Evolutionary conservation across 2,797 vertebrate species (phyloP), one percentile per base, ranked within the genome.

Genomic region (Catharus ustulatus): DNA sequence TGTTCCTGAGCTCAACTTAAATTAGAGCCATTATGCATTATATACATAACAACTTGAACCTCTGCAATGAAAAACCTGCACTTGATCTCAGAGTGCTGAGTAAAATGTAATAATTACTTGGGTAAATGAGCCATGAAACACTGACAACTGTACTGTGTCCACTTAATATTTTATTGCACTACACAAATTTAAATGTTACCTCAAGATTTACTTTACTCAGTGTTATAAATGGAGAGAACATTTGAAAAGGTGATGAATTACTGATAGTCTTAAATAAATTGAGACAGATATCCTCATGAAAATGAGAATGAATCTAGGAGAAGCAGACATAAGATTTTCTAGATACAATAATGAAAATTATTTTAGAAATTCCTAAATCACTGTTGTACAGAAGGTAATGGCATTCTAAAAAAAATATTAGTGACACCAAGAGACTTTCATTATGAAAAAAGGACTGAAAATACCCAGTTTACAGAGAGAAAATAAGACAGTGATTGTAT

Each of bases 81-180:
- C 57, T 95, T 84, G 59, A 69, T 93, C 89, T 92, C 86, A 84
- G 85, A 95, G 62, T 92, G 77, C 74, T 91, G 80, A 93, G 57
- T 76, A 85, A 96, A 96, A 95, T 89, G 45, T 76, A 68, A 45
- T 93, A 96, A 97, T 97, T 96, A 88, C 86, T 91, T 88, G 88
- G 75, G 75, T 84, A 97, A 96, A 97, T 87, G 94, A 94, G 66
- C 90, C 94, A 93, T 69, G 95, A 95, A 95, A 91, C 81, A 82
- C 18, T 80, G 61, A 95, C 89, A 95, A 9, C 78, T 90, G 75
- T 76, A 55, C 67, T 76, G 64, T 86, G 51, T 91, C 84, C 84
- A 86, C 58, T 90, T 84, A 83, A 94, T 91, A 87, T 91, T 92
- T 96, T 87, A 97, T 81, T 81, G 67, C 62, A 52, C 38, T 81